Evolutionary conservation across 2,113 vertebrate genomes (phyloP).

Genomic region (Piprites chloris): DNA sequence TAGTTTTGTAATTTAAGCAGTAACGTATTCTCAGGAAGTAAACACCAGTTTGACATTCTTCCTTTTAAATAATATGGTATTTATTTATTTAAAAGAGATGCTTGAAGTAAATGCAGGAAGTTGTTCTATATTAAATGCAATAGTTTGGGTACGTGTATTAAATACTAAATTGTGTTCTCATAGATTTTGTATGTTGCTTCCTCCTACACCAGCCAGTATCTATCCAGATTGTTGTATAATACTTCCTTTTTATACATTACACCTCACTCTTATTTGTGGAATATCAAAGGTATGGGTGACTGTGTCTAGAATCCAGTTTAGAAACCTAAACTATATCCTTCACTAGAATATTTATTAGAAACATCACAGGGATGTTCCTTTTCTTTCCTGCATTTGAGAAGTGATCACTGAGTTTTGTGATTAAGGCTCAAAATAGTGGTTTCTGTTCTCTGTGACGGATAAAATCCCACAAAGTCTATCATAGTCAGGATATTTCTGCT

Average conservation of each 20-base stretch:
- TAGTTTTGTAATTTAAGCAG: background rate
- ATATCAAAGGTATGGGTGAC: background rate
- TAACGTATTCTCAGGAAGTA: background rate
- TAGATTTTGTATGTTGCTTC: background rate
- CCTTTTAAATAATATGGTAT: background rate
- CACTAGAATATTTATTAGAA: background rate
- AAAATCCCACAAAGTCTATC: background rate
- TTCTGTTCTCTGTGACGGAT: background rate
- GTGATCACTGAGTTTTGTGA: background rate
- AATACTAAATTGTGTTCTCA: background rate
- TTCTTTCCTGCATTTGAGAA: background rate
- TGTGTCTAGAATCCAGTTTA: background rate
- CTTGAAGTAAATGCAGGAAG: background rate
- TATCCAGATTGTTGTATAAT: background rate
- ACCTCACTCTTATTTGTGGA: background rate
- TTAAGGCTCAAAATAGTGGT: background rate
- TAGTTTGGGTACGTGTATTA: background rate
- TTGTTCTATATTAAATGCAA: background rate
- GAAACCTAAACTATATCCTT: background rate
- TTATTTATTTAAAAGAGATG: background rate
- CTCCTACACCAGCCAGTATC: background rate
- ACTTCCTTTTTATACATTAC: background rate
- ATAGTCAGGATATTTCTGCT: background rate
- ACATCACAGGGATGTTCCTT: background rate
- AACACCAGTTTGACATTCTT: background rate